Percentiles rank a stretch among this genome's conserved stretches.
Evolutionary conservation across 2,113 vertebrate genomes (phyloP).

Genomic region (Crotalus helleri): DNA sequence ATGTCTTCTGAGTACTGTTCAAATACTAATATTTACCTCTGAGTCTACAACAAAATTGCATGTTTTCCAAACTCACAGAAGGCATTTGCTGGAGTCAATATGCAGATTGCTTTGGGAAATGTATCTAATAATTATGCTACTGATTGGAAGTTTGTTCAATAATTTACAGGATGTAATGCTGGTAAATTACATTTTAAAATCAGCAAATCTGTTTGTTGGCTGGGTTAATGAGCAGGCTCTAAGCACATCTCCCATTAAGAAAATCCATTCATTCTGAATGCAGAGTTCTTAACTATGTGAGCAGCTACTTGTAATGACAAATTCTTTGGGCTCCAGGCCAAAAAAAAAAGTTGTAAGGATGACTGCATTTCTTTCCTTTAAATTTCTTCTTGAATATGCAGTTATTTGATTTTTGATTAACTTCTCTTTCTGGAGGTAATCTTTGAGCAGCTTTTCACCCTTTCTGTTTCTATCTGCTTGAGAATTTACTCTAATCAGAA

Average conservation of each 20-base stretch:
- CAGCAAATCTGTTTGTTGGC: constrained; percentile 24
- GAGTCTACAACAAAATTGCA: constrained; percentile 48
- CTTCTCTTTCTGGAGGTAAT: background rate
- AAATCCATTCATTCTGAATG: background rate
- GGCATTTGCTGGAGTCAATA: constrained; percentile 49
- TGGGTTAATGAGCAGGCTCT: background rate
- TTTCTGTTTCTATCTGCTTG: background rate
- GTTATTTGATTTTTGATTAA: background rate
- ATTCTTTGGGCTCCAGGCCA: background rate
- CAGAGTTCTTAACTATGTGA: background rate
- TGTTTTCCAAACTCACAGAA: constrained; percentile 42
- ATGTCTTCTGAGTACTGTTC: constrained; percentile 37
- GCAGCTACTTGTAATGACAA: background rate
- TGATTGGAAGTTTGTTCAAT: constrained; percentile 34
- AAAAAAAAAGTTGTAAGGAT: background rate
- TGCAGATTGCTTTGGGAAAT: constrained; percentile 40
- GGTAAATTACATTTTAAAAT: constrained; percentile 39
- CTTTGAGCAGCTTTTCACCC: background rate
- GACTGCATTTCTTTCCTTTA: background rate
- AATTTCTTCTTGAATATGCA: background rate
- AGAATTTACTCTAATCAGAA: background rate
- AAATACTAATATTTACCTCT: constrained; percentile 54
- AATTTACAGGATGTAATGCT: constrained; percentile 41
- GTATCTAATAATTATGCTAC: constrained; percentile 38
- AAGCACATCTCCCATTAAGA: background rate